Evolutionary conservation across 30 jellyfish, hydroid and myxozoan genomes (phyloP).

Genomic region (Aurelia sp.): DNA sequence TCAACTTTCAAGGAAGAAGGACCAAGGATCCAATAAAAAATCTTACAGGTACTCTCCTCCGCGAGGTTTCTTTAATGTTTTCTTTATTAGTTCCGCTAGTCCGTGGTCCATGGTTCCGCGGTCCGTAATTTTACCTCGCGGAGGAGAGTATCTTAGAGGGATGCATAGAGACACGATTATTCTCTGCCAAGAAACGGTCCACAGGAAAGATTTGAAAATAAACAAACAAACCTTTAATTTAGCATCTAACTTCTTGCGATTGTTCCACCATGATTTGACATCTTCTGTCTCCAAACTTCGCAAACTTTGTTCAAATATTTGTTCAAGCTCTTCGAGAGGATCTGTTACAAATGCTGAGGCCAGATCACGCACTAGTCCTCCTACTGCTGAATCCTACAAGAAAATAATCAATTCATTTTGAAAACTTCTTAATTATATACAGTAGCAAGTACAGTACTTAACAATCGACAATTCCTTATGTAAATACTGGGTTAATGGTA

Average conservation of each 20-base stretch:
- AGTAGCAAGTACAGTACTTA: background rate
- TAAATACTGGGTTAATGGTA: too few relatives aligned
- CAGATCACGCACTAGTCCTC: slow-evolving; percentile 80
- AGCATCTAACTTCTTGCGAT: slow-evolving; percentile 68
- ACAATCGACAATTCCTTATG: too few relatives aligned
- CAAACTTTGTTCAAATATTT: slow-evolving; percentile 57
- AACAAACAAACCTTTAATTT: slow-evolving; percentile 70
- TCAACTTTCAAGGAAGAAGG: too few relatives aligned
- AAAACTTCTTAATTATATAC: background rate
- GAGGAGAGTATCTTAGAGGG: too few relatives aligned
- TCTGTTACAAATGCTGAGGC: slow-evolving; percentile 81
- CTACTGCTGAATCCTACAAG: slow-evolving; percentile 41
- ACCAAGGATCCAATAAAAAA: too few relatives aligned
- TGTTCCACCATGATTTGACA: slow-evolving; percentile 88
- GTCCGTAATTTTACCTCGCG: too few relatives aligned
- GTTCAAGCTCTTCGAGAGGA: slow-evolving; percentile 76
- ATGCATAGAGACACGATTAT: too few relatives aligned
- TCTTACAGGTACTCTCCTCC: too few relatives aligned
- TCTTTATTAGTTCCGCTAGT: too few relatives aligned
- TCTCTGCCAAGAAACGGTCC: background rate
- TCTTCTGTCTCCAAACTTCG: slow-evolving; percentile 81
- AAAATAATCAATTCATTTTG: background rate
- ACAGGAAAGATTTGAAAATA: background rate
- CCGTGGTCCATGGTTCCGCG: too few relatives aligned
- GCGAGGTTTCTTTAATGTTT: too few relatives aligned